A percentile compares a stretch with the other conserved stretches of the same genome.
These are phyloP conservation scores for Bellardia pandia DNA, from an alignment of 2,888 invertebrate species.

Conservation along the genomic window DNA sequence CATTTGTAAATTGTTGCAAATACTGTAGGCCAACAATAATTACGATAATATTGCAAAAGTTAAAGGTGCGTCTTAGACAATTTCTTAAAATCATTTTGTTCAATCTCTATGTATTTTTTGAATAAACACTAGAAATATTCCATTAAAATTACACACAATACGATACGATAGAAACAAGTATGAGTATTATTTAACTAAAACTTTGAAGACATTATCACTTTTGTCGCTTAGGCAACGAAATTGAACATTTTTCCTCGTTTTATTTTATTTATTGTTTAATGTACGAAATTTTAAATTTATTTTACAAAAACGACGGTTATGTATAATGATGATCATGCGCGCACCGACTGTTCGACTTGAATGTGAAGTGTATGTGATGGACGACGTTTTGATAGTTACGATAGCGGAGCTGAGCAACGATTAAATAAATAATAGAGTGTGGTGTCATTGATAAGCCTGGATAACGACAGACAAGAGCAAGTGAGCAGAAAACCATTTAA, in stretches of 20 bases:
- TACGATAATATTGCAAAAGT: conserved; percentile 58
- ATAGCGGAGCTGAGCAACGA: conserved; percentile 66
- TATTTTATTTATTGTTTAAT: conserved; percentile 10
- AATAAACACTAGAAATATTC: conserved; percentile 14
- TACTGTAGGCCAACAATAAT: conserved; percentile 53
- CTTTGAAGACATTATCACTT: conserved; percentile 28
- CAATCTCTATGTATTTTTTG: neutral
- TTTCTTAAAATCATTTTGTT: conserved; percentile 48
- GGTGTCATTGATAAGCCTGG: conserved; percentile 61
- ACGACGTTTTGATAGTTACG: conserved; percentile 60
- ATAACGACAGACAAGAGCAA: conserved; percentile 37
- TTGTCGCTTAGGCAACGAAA: conserved; percentile 28
- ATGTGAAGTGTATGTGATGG: conserved; percentile 20
- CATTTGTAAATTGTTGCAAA: conserved; percentile 56
- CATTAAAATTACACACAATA: conserved; percentile 25
- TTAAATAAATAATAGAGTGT: conserved; percentile 66
- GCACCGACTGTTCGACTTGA: conserved; percentile 21
- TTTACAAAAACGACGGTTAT: neutral
- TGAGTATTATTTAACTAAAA: conserved; percentile 13
- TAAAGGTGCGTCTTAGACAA: conserved; percentile 48
- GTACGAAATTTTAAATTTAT: conserved; percentile 28
- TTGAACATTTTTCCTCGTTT: conserved; percentile 51
- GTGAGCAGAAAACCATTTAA: conserved; percentile 37
- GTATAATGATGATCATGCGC: conserved; percentile 46
- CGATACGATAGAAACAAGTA: neutral